Base-by-base conservation (phyloP, 2,888 invertebrate genomes). In the Drosophila paramelanica region DNA sequence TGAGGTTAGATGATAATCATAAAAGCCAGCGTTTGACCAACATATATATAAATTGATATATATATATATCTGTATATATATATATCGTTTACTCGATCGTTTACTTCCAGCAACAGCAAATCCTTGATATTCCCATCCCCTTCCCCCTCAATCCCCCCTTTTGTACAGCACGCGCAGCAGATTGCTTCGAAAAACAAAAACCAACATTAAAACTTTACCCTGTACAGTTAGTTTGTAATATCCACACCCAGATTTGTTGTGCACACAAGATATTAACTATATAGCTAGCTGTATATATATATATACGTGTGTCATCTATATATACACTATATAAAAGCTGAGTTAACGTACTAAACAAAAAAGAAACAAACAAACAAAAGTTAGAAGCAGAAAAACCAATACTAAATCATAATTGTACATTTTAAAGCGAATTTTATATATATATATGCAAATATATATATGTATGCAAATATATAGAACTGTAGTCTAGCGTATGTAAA, bases 1-100 rank as follows among this genome's bases (percentile, higher is more conserved):
- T 93, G 96, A 96, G 94, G 96, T 96, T 94, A 96, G 96, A 95
- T 96, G 96, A 97, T 96, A 95, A 92, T 91, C 81, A 83, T 79
- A 73, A 67, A 67, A 59, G 71, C 56, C 62, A 71, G 53, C 61
- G 70, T 58, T 67, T 61, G 66, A 57, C 50, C 57, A 49, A 51
- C 5, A 25, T 25, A 25, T 27, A 42, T 33, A 53, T 17, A 27
- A 41, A 38, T 42, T 41, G 13, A 47, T 20, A 41, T 31, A 23
- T 25, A n/a, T 14, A 11, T 36, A 2, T 13, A 5, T 13, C 0
- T 13, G 11, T 33, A 4, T 3, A 31, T 31, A 31, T 31, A 8
- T 3, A 55, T 17, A 17, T 17, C 61, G 20, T 56, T 64, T 51
- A 57, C 47, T 43, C 52, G 56, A 58, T 62, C 53, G 62, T 53